These are phyloP conservation scores for Standfussiana lucernea DNA, from an alignment of 2,888 invertebrate genomes.

Conservation along the genomic window DNA sequence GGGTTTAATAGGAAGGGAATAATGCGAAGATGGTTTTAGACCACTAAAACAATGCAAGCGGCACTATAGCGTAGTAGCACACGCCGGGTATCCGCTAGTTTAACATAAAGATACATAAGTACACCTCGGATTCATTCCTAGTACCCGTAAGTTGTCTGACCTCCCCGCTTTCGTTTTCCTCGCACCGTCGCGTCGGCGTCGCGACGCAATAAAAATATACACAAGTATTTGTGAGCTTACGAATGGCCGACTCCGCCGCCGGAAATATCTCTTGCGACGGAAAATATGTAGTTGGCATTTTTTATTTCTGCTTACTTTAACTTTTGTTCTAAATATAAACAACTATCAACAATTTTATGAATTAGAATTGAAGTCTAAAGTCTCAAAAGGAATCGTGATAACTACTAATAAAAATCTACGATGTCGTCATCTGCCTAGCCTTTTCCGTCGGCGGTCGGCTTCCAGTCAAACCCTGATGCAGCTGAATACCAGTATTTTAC, in stretches of 20 bases:
- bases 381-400: neutral
- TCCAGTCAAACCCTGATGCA: too few species aligned
- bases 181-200: constrained; percentile 18
- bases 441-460: too few species aligned
- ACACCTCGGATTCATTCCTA: neutral
- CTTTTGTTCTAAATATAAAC: neutral
- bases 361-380: neutral
- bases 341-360: neutral
- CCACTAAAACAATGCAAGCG: too few species aligned
- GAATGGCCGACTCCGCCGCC: constrained; percentile 28
- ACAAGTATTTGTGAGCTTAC: constrained; percentile 35
- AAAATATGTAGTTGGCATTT: constrained; percentile 3
- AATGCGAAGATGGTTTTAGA: too few species aligned
- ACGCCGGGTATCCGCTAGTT: too few species aligned
- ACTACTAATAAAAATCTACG: neutral
- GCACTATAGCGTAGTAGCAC: too few species aligned
- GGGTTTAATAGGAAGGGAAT: too few species aligned
- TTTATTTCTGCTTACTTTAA: constrained; percentile 7
- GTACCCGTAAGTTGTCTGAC: constrained; percentile 29
- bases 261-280: constrained; percentile 7
- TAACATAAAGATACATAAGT: neutral
- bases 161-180: constrained; percentile 30
- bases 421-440: too few species aligned
- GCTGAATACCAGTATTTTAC: too few species aligned
- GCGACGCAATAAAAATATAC: constrained; percentile 43